A percentile compares a stretch with the other conserved stretches of the same genome.
Conservation (phyloP, 92 coral and sea anemone species). For the Micromussa lordhowensis region DNA sequence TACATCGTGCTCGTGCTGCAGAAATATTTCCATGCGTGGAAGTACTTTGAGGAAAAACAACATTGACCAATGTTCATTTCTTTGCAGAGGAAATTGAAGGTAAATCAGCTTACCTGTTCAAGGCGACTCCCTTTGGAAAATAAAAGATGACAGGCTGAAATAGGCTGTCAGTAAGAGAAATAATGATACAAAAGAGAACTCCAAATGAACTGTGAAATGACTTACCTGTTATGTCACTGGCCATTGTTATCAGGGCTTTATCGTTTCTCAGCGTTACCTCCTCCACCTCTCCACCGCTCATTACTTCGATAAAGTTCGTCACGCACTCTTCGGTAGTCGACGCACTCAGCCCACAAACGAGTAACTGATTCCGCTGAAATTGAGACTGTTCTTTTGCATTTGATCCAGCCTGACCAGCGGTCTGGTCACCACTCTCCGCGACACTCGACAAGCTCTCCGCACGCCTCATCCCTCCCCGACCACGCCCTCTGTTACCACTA, state of each 20-base stretch:
- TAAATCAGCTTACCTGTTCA: no score
- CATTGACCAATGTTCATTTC: no score
- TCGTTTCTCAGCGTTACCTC: constrained; percentile 50
- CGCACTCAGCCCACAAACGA: constrained; percentile 55
- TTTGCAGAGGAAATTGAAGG: no score
- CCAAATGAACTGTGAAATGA: not conserved
- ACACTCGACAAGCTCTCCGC: constrained; percentile 49
- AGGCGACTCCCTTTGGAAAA: no score
- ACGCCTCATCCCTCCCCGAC: constrained; percentile 17
- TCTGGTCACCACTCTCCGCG: not conserved
- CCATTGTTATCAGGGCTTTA: constrained; percentile 64
- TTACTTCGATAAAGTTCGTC: constrained; percentile 71
- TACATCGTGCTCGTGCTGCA: no score
- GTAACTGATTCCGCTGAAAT: constrained; percentile 64
- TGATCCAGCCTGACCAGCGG: not conserved
- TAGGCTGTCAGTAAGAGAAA: no score
- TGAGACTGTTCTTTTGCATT: not conserved
- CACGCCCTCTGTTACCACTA: not conserved
- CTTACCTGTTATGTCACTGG: constrained; percentile 12
- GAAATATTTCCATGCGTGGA: no score
- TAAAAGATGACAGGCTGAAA: no score
- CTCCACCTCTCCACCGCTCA: constrained; percentile 65
- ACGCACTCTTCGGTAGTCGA: constrained; percentile 63
- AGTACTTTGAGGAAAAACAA: no score
- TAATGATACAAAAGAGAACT: no score